Evolutionary conservation across 1,140 invertebrate genomes (phyloP), one percentile per base, ranked within the genome.

Genomic region (Aphis craccivora): DNA sequence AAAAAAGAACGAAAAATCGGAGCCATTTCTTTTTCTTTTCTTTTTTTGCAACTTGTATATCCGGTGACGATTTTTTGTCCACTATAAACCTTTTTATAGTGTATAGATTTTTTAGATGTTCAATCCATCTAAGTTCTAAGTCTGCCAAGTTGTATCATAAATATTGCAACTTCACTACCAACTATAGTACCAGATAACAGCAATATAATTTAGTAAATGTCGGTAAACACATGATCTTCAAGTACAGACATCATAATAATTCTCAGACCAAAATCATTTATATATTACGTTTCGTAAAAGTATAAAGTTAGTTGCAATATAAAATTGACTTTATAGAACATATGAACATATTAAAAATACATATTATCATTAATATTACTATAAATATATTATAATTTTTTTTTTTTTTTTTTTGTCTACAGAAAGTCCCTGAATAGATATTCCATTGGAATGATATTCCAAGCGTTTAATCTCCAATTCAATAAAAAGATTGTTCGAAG

Each of bases 21-120:
- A 45, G 51, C 25, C 89, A 67, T 89, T 55, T 35, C 86, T 48
- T 88, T 89, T 89, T 53, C 22, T 89, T 37, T 89, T 53, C 86
- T 88, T 55, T 90, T 37, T 90, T 43, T 51, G 43, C 37, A 67
- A 90, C 89, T 67, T 43, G 89, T 40, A 90, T 90, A 90, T 90
- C 89, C 89, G 55, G 11, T 90, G 89, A 90, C 89, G 55, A 90
- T 90, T 90, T 60, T 90, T 90, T 14, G 40, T 90, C 89, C 89
- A 55, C 51, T 89, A 22, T 89, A 67, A 90, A 90, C 53, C 89
- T 90, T 90, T 90, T 90, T 90, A 67, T 43, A 67, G 89, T 40
- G 37, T 90, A 90, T 90, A 90, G 89, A 60, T 67, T 90, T 60
- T 67, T 55, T 90, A 25, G 23, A 45, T 20, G 89, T 90, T 43